Evolutionary conservation across 2,113 vertebrate genomes (phyloP).

Genomic region (human): DNA sequence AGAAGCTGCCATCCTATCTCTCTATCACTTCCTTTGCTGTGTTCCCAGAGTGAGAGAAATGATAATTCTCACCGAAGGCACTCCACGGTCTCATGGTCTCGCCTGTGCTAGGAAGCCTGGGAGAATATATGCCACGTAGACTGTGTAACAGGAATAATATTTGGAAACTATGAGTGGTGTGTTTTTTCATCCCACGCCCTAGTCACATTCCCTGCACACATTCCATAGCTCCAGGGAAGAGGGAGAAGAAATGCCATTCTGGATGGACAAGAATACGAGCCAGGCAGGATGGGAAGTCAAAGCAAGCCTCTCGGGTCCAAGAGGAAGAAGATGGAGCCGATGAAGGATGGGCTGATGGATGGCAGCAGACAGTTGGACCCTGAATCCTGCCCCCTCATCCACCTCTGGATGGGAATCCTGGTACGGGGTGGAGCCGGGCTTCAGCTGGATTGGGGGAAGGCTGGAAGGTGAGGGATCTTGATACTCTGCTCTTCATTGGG

Average conservation of each 20-base stretch:
- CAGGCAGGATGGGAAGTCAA: not conserved
- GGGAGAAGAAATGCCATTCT: not conserved
- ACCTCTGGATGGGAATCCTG: not conserved
- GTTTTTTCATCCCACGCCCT: not conserved
- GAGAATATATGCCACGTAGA: not conserved
- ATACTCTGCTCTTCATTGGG: not conserved
- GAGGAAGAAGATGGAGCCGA: not conserved
- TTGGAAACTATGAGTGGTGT: not conserved
- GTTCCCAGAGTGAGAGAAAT: fast-evolving
- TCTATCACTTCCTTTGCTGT: not conserved
- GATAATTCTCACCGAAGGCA: not conserved
- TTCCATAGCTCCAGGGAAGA: not conserved
- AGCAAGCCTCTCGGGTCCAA: not conserved
- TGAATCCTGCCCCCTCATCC: not conserved
- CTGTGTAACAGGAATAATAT: not conserved
- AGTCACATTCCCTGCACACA: not conserved
- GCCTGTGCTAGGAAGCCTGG: not conserved
- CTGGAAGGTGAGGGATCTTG: not conserved
- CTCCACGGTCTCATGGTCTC: too few species aligned
- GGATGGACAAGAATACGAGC: not conserved
- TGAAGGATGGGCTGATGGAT: not conserved
- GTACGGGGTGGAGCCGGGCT: not conserved
- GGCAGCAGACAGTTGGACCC: not conserved
- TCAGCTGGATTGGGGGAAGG: not conserved
- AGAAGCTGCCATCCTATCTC: not conserved